phyloP scores from a whole-genome alignment of 2,113 vertebrate genomes.

The Platycercus adscitus region DNA sequence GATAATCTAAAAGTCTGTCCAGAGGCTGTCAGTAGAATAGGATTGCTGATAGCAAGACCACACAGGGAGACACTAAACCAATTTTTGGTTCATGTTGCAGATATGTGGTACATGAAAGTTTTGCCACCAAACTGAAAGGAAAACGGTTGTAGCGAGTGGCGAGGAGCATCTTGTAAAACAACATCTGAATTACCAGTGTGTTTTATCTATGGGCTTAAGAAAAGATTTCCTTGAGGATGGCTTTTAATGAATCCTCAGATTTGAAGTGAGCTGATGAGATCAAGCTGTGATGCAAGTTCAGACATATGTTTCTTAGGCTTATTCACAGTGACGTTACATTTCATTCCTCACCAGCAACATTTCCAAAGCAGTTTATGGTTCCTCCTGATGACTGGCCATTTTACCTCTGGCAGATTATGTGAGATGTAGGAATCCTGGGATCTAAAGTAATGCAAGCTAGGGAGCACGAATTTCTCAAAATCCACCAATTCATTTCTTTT shows the following conservation, averaged over 20 bases:
- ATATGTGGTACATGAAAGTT: rapidly evolving
- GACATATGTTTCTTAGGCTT: background rate
- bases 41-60: background rate
- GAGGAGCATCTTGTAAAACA: background rate
- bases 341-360: background rate
- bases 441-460: background rate
- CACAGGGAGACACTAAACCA: background rate
- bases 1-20: background rate
- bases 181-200: background rate
- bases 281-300: background rate
- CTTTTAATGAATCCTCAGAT: background rate
- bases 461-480: background rate
- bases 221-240: background rate
- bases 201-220: background rate
- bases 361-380: background rate
- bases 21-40: background rate
- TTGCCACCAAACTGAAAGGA: background rate
- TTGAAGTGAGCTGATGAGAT: background rate
- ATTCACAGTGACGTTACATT: background rate
- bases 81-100: background rate
- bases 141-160: background rate
- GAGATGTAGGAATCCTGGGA: background rate
- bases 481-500: background rate
- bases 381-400: background rate
- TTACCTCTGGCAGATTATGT: background rate